Evolutionary conservation across 2,797 vertebrate species (phyloP).

Genomic region (Squalus acanthias): DNA sequence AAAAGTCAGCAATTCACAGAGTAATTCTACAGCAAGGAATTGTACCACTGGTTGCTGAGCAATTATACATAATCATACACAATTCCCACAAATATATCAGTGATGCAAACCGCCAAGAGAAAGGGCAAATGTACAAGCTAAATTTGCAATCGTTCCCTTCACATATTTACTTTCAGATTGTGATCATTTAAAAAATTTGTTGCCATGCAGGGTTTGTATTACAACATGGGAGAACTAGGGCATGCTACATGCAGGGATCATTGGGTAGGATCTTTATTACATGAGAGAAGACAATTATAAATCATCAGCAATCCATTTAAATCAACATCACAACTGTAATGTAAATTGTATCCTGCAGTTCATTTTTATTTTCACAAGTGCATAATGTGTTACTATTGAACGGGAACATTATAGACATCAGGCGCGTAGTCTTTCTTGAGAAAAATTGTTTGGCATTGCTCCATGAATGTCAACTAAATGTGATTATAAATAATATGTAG

Average conservation of each 20-base stretch:
- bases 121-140: not conserved
- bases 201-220: not conserved
- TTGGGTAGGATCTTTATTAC: not conserved
- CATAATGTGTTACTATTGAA: not conserved
- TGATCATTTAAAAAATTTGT: not conserved
- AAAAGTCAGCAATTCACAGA: not conserved
- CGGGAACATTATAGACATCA: not conserved
- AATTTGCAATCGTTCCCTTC: not conserved
- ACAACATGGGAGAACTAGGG: not conserved
- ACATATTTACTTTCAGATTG: not conserved
- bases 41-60: not conserved
- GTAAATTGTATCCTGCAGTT: not conserved
- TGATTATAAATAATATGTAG: not conserved
- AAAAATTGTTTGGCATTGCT: too few species aligned
- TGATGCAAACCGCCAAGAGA: not conserved
- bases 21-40: not conserved
- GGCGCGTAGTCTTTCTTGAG: not conserved
- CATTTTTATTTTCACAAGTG: slow-evolving; percentile 18
- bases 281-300: not conserved
- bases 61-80: not conserved
- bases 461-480: not conserved
- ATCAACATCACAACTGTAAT: not conserved
- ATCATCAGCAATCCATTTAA: not conserved
- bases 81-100: not conserved
- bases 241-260: not conserved